These are phyloP conservation scores for Clinocottus analis DNA, from an alignment of 2,113 vertebrate species.

Conservation along the genomic window DNA sequence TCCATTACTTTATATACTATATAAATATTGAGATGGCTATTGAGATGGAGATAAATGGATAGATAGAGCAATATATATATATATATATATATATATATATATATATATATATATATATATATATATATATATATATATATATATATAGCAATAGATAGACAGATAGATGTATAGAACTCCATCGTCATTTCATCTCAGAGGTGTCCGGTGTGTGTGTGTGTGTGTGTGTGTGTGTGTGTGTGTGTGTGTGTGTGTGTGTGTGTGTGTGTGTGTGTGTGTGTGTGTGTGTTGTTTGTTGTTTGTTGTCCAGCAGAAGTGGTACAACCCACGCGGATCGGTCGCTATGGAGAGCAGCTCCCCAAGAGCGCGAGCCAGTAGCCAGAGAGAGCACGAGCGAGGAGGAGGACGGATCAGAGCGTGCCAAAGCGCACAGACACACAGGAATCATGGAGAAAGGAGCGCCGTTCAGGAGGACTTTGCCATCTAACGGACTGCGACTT, in stretches of 20 bases:
- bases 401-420: conserved; percentile 37
- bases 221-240: neutral
- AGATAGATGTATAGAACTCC: too few species aligned
- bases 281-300: conserved; percentile 11
- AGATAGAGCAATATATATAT: neutral
- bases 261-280: neutral
- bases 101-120: too few species aligned
- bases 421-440: conserved; percentile 26
- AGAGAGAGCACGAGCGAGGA: conserved; percentile 26
- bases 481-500: conserved; percentile 55
- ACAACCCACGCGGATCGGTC: conserved; percentile 73
- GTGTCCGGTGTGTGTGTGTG: neutral
- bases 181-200: neutral
- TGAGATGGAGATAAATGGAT: neutral
- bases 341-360: conserved; percentile 66
- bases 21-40: too few species aligned
- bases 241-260: conserved; percentile 4
- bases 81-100: too few species aligned
- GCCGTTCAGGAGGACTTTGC: conserved; percentile 46
- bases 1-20: conserved; percentile 1
- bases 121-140: too few species aligned
- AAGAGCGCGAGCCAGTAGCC: conserved; percentile 51
- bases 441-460: conserved; percentile 77
- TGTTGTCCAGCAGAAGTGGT: conserved; percentile 63
- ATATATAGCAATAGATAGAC: too few species aligned